phyloP scores from a whole-genome alignment of 2,113 vertebrate genomes.

The Chrysemys picta region DNA sequence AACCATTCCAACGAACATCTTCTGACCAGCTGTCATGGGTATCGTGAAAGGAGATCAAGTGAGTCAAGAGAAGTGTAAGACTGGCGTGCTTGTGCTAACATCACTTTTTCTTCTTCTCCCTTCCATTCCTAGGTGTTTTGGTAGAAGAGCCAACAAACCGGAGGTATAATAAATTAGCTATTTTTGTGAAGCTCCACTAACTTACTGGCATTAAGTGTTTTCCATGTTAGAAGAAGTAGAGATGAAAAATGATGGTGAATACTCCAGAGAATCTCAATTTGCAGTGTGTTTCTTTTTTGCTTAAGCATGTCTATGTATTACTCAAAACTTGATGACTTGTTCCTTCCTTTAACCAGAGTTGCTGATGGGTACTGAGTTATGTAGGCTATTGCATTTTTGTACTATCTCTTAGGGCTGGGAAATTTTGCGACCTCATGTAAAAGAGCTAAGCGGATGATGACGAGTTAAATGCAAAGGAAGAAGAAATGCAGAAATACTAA shows the following conservation, averaged over 20 bases:
- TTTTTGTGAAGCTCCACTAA: not conserved
- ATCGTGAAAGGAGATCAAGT: too few species aligned
- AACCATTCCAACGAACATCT: too few species aligned
- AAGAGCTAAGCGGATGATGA: not conserved
- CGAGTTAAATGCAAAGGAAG: not conserved
- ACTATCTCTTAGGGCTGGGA: not conserved
- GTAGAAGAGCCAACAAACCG: not conserved
- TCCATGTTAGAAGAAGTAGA: conserved; percentile 3
- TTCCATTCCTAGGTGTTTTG: not conserved
- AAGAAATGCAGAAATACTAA: not conserved
- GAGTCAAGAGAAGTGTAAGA: not conserved
- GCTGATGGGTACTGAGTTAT: not conserved
- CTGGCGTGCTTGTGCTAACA: not conserved
- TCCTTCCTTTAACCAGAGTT: not conserved
- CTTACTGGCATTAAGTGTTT: not conserved
- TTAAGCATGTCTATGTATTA: conserved; percentile 2
- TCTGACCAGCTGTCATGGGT: too few species aligned
- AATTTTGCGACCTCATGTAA: not conserved
- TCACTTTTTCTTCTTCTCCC: not conserved
- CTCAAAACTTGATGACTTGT: not conserved
- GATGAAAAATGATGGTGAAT: not conserved
- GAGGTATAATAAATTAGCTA: not conserved
- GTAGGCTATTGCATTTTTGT: not conserved
- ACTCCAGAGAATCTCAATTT: not conserved
- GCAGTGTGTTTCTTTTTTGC: not conserved